Percentiles rank a stretch among this genome's conserved stretches.
phyloP scores from a whole-genome alignment of 2,888 invertebrate genomes.

The Piscicola geometra region DNA sequence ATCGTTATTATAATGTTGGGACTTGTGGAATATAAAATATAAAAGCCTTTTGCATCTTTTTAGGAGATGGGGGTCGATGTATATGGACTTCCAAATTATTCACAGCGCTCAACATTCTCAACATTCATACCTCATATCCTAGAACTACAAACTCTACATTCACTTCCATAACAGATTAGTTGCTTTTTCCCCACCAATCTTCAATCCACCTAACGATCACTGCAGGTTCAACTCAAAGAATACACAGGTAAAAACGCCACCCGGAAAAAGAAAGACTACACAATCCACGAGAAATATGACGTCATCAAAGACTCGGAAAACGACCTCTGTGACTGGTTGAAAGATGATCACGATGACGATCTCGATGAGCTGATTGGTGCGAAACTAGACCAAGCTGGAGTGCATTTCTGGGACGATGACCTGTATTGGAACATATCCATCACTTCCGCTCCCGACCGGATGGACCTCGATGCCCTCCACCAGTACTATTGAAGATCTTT shows the following conservation, averaged over 20 bases:
- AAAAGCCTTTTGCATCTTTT: no score
- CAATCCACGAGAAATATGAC: slow-evolving; percentile 22
- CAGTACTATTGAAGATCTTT: slow-evolving; percentile 25
- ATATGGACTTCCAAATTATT: no score
- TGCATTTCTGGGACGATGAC: slow-evolving; percentile 9
- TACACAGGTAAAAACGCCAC: background rate
- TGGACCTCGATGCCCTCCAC: slow-evolving; percentile 27
- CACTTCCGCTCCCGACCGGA: slow-evolving; percentile 26
- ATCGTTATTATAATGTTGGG: no score
- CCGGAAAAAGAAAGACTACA: slow-evolving; percentile 18
- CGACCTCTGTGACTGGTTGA: background rate
- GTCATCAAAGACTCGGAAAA: background rate
- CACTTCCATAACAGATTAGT: no score
- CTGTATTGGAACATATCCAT: slow-evolving; percentile 20
- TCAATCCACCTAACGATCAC: no score
- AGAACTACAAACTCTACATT: no score
- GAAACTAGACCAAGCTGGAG: background rate
- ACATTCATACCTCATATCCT: no score
- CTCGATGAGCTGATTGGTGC: slow-evolving; percentile 1
- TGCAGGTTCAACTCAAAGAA: slow-evolving; percentile 1
- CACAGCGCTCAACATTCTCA: no score
- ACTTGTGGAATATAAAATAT: no score
- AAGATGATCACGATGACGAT: slow-evolving; percentile 4
- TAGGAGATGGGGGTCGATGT: no score
- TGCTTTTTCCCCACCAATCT: no score